Base-by-base conservation (phyloP, 2,797 vertebrate genomes). In the Clamator glandarius region DNA sequence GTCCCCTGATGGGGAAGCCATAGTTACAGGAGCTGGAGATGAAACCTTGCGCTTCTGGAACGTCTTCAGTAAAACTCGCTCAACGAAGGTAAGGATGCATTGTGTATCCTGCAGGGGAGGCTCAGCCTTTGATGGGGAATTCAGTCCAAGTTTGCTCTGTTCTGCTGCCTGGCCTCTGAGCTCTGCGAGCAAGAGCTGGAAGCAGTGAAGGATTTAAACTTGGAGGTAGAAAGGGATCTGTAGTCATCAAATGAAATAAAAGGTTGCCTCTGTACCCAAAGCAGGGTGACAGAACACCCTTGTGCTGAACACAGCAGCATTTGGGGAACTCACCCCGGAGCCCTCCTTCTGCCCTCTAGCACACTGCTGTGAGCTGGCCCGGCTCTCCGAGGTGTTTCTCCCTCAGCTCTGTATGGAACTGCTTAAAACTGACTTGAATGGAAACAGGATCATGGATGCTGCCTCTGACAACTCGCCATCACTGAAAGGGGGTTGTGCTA, bases 31-130 rank as follows among this genome's bases (percentile, higher is more conserved):
- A 48, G 99, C 99, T 11, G 99, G 99, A 69, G 99, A 99, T 2
- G 99, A 99, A 95, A 99, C 99, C 2, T 97, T 99, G 79, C 97
- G 99, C 59, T 99, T 99, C 97, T 99, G 99, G 99, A 99, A 99
- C 0, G 99, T 99, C 96, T 99, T 99, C 92, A 99, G 99, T 97
- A 99, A 99, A 97, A 99, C 99, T 61, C 98, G 99, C 91, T 99
- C 99, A 0, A 99, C 99, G 3, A 99, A 99, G 99, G 99, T 99
- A 95, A 93, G 86, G 81, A 5, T 14, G 11, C 0, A 2, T 15
- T 3, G 14, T 3, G 18, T 6, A 26, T 57, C 58, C 48, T 18
- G 46, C n/a, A 10, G 52, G 10, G 52, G 8, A 29, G 48, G 29
- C 64, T 55, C 41, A 20, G 48, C 52, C 51, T 25, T 8, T 3